phyloP scores from a whole-genome alignment of 2,113 vertebrate genomes.

The Raja brachyura region DNA sequence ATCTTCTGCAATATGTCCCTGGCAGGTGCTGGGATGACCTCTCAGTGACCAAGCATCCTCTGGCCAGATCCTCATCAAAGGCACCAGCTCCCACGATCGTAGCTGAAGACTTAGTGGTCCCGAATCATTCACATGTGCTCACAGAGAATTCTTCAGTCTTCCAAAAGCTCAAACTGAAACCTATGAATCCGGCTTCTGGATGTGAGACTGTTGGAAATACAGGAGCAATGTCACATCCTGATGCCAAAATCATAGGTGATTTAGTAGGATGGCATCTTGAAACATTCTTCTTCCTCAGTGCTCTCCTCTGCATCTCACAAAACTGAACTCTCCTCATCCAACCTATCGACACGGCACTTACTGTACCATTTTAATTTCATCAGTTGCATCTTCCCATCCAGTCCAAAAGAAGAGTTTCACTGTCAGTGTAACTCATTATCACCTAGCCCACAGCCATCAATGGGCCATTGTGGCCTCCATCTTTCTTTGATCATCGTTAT shows the following conservation, averaged over 20 bases:
- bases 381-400: neutral
- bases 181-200: no score
- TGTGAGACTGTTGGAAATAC: neutral
- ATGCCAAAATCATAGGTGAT: neutral
- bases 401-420: neutral
- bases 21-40: neutral
- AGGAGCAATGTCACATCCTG: neutral
- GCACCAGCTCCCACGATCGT: neutral
- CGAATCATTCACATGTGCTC: neutral
- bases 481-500: no score
- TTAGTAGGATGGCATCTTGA: neutral
- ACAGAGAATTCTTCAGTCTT: neutral
- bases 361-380: neutral
- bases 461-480: no score
- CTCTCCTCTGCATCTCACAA: neutral
- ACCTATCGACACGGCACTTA: no score
- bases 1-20: no score
- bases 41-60: neutral
- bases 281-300: neutral
- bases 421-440: no score
- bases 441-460: no score
- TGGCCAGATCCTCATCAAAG: neutral
- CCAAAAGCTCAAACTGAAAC: neutral
- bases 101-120: neutral
- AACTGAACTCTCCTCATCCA: neutral